Evolutionary conservation across 2,888 invertebrate genomes (phyloP), one percentile per base, ranked within the genome.

Genomic region (Polietes domitor): DNA sequence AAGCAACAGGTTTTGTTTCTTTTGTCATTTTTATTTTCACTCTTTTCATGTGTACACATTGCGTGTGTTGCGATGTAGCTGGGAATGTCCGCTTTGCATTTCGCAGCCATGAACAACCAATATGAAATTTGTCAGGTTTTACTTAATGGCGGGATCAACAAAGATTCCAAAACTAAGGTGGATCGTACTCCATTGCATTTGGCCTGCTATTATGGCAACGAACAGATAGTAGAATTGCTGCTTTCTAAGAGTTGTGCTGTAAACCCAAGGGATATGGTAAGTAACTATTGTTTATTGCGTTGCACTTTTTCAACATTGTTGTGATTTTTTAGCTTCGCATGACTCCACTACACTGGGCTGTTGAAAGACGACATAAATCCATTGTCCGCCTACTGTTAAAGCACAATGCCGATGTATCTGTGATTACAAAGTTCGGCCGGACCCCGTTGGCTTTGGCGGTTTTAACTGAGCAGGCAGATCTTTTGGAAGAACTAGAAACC

Each of bases 331-430:
- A 97, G 96, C 92, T 97, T 19, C 94, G 94, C 88, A 97, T 97
- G 98, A 98, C 98, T 55, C 97, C 98, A 50, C 93, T 98, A 79
- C 98, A 98, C 93, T 98, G 98, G 98, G 98, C 98, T 6, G 96
- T 96, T 55, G 96, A 97, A 92, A 95, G 96, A 88, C 95, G 96
- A 0, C 96, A 97, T 92, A 91, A 93, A 26, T 93, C 94, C 81
- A 94, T 96, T 65, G 96, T 96, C 58, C 93, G 94, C 74, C 91
- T 94, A 85, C 93, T 98, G 86, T 91, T 98, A 70, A 94, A 94
- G 79, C 93, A 94, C 88, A 96, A 97, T 74, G 97, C 98, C 0
- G 95, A 96, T 91, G 93, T 95, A 9, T 93, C 93, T 65, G 91
- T 94, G 85, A 90, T 93, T 68, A 96, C 96, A 88, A 97, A 96